Conservation (phyloP, 2,888 invertebrate species). For the Noctua pronuba region DNA sequence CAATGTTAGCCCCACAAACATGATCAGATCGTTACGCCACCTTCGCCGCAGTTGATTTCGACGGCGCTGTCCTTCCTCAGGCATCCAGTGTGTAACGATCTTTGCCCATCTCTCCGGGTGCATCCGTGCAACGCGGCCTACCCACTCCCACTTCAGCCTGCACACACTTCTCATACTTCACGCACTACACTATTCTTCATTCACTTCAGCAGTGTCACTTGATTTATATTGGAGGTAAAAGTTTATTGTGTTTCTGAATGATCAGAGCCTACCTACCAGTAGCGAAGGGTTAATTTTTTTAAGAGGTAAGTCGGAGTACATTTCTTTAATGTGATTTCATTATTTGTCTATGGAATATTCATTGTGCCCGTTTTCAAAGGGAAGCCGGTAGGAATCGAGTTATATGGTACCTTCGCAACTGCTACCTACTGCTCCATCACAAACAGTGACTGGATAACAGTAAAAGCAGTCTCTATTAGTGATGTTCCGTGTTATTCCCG, state of each 20-base stretch:
- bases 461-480: neutral
- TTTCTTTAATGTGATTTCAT: too few relatives aligned
- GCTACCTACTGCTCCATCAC: neutral
- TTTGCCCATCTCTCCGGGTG: neutral
- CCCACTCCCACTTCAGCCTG: neutral
- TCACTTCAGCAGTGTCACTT: neutral
- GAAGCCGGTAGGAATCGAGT: too few relatives aligned
- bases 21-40: neutral
- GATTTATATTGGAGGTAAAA: neutral
- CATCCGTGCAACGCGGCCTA: too few relatives aligned
- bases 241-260: neutral
- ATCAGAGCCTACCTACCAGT: neutral
- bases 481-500: conserved; percentile 2
- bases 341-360: too few relatives aligned
- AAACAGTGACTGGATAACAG: neutral
- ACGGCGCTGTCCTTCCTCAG: neutral
- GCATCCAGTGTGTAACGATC: neutral
- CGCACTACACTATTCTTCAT: neutral
- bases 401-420: too few relatives aligned
- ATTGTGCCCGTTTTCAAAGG: too few relatives aligned
- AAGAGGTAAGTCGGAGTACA: too few relatives aligned
- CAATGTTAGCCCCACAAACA: neutral
- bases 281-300: too few relatives aligned
- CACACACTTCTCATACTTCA: neutral
- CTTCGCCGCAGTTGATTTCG: neutral